Evolutionary conservation across 1,140 invertebrate species (phyloP), one percentile per base, ranked within the genome.

Genomic region (Oncopodura yosiiana): DNA sequence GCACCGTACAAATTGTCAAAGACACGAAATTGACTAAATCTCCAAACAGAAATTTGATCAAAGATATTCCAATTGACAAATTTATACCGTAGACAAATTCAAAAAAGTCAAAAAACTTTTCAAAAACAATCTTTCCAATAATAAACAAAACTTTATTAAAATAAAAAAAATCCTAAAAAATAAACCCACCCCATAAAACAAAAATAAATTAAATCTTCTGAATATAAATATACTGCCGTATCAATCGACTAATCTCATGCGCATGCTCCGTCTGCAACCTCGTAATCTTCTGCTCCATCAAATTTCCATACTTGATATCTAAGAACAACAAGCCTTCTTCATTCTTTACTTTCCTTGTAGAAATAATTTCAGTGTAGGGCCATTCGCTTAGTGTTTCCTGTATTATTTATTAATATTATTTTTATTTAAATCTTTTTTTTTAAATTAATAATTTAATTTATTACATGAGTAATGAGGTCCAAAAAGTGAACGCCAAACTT

Each of bases 251-350:
- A 60, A 98, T 94, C 69, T 91, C 87, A 68, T 91, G 87, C 8
- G 94, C 93, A 73, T 97, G 92, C 69, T 96, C 92, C 2, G 94
- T 96, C 69, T 98, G 92, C 53, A 99, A 80, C 63, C 92, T 77
- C 21, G 92, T 93, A 56, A 97, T 93, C 56, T 91, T 79, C 73
- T 95, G 91, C 67, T 94, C 87, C 81, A 96, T 87, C 62, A 98
- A 73, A 69, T 94, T 95, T 18, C 93, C 93, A 68, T 89, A 88
- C 73, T 96, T 96, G 83, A 97, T 88, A 72, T 97, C 93, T 68
- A 98, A 74, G 70, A 89, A 97, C 42, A 95, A 77, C 1, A 87
- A 84, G 26, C 90, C 90, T 69, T 92, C 88, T 67, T 96, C 92
- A 1, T 88, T 91, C 60, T 79, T 77, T 37, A 92, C 87, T 75